Conservation (phyloP, 2,113 vertebrate species). For the Polyodon spathula region DNA sequence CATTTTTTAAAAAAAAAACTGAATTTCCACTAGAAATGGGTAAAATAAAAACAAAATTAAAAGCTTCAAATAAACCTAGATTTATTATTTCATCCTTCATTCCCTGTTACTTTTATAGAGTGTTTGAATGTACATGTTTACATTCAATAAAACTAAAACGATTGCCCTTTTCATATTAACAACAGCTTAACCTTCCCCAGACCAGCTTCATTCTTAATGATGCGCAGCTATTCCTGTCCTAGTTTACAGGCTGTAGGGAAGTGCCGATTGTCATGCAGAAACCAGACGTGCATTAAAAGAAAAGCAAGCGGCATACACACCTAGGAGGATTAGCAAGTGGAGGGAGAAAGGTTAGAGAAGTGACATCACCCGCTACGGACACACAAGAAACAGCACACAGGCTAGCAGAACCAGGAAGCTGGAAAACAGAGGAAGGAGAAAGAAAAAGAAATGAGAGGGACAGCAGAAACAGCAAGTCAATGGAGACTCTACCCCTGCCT, state of each 20-base stretch:
- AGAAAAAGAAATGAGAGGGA: conserved; percentile 36
- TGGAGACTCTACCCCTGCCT: too few relatives aligned
- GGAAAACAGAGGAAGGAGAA: conserved; percentile 38
- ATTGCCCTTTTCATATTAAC: too few relatives aligned
- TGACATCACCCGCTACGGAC: conserved; percentile 60
- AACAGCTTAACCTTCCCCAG: too few relatives aligned
- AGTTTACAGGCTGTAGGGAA: not conserved
- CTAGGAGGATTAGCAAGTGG: conserved; percentile 51
- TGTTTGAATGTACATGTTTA: too few relatives aligned
- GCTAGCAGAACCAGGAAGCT: conserved; percentile 38
- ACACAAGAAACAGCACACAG: conserved; percentile 43
- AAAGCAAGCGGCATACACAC: conserved; percentile 60
- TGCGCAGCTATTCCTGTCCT: not conserved
- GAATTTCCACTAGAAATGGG: too few relatives aligned
- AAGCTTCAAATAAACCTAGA: too few relatives aligned
- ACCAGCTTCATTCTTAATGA: too few relatives aligned
- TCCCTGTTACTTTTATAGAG: too few relatives aligned
- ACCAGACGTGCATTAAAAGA: conserved; percentile 7
- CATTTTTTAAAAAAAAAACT: too few relatives aligned
- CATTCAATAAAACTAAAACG: too few relatives aligned
- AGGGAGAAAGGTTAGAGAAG: conserved; percentile 57
- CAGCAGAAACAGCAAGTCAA: conserved; percentile 9
- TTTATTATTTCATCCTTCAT: too few relatives aligned
- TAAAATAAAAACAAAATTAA: too few relatives aligned
- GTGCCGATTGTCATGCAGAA: not conserved